Base-by-base conservation (phyloP, 1,140 invertebrate species). In the Caenorhabditis latens region DNA sequence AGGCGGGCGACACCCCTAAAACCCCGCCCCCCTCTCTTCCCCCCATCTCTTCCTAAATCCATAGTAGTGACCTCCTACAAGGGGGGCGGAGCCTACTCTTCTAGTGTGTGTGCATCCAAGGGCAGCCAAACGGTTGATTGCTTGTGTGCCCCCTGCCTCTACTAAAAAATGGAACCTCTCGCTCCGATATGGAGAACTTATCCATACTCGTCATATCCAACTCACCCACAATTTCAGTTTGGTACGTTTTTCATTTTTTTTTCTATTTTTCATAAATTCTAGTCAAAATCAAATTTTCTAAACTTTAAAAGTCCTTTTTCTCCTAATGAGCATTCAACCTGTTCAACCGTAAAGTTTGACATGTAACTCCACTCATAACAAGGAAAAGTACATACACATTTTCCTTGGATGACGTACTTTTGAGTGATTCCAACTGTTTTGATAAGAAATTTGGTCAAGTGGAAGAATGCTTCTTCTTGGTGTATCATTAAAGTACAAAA, bases 41-140 rank as follows among this genome's bases (percentile, higher is more conserved):
- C 19, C 19, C 65, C 16, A 13, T 71, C 24, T 46, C n/a, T 14
- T 5, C 46, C 71, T 24, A 50, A 79, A 79, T 71, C 65, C 65
- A 71, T 58, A 58, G 16, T 53, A n/a, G 57, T 58, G n/a, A n/a
- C 67, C 2, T 53, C 0, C 24, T n/a, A 1, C 50, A 79, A 53
- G 53, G 71, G 50, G 71, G 71, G 71, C 71, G 71, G 46, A 53
- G 71, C 46, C 46, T 79, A 46, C 9, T 46, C 19, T 8, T 13
- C 9, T 67, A n/a, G 40, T 71, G 65, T 71, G 84, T 85, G 84
- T 57, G 84, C 84, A 67, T 53, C 84, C 84, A 58, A 85, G 84
- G 84, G 84, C 48, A 65, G 32, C 84, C 84, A 85, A 85, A 71
- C 84, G 84, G 63, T 85, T 85, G 84, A 75, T 53, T 75, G 55